These are phyloP conservation scores for Myotis yumanensis DNA, from an alignment of 2,113 vertebrate genomes.

Conservation along the genomic window DNA sequence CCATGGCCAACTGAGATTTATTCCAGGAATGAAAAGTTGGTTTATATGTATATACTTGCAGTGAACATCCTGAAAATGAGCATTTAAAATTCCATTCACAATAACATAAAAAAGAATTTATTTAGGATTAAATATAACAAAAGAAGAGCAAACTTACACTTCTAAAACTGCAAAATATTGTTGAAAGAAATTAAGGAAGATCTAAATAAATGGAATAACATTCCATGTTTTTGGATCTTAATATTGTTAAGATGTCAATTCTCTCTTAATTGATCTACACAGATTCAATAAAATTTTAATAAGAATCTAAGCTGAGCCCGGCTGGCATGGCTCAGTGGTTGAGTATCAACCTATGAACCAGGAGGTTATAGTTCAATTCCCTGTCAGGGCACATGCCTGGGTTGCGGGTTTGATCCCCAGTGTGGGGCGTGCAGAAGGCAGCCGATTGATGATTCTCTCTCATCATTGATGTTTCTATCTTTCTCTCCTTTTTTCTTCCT, in stretches of 20 bases:
- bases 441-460: too few relatives aligned
- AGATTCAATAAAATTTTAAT: slow-evolving; percentile 6
- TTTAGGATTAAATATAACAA: background rate
- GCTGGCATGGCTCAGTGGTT: too few relatives aligned
- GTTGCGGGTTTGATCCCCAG: too few relatives aligned
- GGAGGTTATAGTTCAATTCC: too few relatives aligned
- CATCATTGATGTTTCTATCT: too few relatives aligned
- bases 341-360: too few relatives aligned
- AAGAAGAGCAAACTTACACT: background rate
- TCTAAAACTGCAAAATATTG: background rate
- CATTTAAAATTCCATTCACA: background rate
- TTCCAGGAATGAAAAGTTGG: background rate
- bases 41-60: background rate
- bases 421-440: too few relatives aligned
- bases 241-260: background rate
- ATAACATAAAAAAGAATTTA: slow-evolving; percentile 32
- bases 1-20: background rate
- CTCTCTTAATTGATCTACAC: background rate
- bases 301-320: background rate
- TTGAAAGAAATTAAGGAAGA: slow-evolving; percentile 5
- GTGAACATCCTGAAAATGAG: slow-evolving; percentile 19
- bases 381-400: too few relatives aligned
- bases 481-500: too few relatives aligned
- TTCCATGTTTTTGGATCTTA: background rate
- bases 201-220: slow-evolving; percentile 15